phyloP scores from a whole-genome alignment of 2,113 vertebrate genomes.

The Perca fluviatilis region DNA sequence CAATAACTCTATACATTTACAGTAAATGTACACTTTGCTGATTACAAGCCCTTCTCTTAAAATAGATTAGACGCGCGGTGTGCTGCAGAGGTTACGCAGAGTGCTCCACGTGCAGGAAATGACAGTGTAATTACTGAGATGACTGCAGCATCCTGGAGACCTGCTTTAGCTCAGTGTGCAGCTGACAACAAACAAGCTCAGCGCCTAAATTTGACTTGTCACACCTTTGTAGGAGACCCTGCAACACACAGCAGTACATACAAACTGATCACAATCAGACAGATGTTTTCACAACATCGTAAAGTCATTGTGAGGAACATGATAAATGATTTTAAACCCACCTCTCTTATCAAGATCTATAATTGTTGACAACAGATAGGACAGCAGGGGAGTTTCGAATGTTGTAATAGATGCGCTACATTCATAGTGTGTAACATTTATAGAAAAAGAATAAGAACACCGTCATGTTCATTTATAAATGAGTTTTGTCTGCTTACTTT shows the following conservation, averaged over 20 bases:
- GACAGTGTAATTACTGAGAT: conserved; percentile 75
- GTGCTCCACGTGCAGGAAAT: conserved; percentile 58
- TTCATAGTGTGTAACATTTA: conserved; percentile 20
- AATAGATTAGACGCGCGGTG: conserved; percentile 44
- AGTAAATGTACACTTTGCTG: conserved; percentile 19
- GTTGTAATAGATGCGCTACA: conserved; percentile 17
- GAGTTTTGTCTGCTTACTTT: conserved; percentile 53
- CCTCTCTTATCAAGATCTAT: conserved; percentile 25
- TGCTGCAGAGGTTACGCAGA: conserved; percentile 53
- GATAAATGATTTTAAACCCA: conserved; percentile 55
- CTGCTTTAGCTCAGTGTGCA: conserved; percentile 37
- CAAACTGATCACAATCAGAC: conserved; percentile 23
- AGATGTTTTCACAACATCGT: conserved; percentile 12
- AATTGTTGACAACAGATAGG: conserved; percentile 2
- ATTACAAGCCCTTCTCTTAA: conserved; percentile 43
- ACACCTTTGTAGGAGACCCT: conserved; percentile 34
- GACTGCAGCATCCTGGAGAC: conserved; percentile 58
- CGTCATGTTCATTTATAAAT: conserved; percentile 53
- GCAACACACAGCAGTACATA: conserved; percentile 22
- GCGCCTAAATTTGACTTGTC: conserved; percentile 52
- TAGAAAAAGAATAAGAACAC: conserved; percentile 36
- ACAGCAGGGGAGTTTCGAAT: conserved; percentile 14
- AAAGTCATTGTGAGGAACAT: neutral
- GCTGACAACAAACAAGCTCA: conserved; percentile 68
- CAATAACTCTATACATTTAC: conserved; percentile 16